Conservation (phyloP, 2,797 vertebrate genomes). For the Halcyon smyrnensis region DNA sequence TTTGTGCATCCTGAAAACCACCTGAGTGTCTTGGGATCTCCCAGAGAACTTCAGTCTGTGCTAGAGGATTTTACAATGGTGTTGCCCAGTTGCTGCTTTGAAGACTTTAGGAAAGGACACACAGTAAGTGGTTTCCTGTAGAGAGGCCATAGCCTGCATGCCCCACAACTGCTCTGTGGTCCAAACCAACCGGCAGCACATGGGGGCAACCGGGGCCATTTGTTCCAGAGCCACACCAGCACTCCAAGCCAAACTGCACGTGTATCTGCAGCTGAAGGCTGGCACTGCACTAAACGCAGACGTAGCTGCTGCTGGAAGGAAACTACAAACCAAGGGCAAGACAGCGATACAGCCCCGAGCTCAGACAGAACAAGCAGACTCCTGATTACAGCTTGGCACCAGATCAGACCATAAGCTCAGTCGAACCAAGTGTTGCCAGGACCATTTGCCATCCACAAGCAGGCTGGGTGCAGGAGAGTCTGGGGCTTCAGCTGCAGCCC, state of each 20-base stretch:
- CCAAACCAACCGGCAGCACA: neutral
- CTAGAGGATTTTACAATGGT: neutral
- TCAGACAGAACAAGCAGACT: neutral
- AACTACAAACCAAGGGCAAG: neutral
- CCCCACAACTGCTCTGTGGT: neutral
- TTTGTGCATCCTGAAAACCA: neutral
- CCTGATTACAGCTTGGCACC: neutral
- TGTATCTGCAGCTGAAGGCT: neutral
- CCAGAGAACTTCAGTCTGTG: neutral
- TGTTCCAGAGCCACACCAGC: neutral
- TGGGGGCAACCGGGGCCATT: neutral
- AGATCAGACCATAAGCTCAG: neutral
- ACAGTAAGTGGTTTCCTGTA: neutral
- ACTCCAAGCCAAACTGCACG: neutral
- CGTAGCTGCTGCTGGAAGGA: neutral
- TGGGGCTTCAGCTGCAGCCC: neutral
- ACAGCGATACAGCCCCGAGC: fast-evolving
- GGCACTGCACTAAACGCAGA: neutral
- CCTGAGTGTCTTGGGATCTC: neutral
- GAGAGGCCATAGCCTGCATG: neutral
- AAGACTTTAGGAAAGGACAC: neutral
- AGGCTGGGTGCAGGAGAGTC: fast-evolving
- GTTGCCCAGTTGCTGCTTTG: neutral
- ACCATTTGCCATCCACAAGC: neutral
- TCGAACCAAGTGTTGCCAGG: neutral